Conservation (phyloP, 1,140 invertebrate species). For the Venturia canescens region DNA sequence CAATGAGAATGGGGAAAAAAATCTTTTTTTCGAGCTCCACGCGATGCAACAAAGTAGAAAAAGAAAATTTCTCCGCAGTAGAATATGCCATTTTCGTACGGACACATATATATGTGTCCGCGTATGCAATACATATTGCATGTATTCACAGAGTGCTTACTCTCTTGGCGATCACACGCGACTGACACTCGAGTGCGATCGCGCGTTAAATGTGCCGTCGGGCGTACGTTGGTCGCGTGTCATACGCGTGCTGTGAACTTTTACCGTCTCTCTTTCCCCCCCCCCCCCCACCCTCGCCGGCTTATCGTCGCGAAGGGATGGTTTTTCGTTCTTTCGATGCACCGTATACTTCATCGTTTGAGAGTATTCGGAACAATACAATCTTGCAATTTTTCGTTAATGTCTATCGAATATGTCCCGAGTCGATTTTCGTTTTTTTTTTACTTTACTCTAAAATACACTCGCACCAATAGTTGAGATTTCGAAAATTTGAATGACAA, state of each 20-base stretch:
- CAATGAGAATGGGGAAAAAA: background rate
- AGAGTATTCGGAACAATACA: too few species aligned
- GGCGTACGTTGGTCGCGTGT: conserved; percentile 72
- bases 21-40: background rate
- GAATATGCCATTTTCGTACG: background rate
- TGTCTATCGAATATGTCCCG: too few species aligned
- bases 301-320: too few species aligned
- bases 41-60: background rate
- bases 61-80: conserved; percentile 2
- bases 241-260: conserved; percentile 68
- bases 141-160: conserved; percentile 30
- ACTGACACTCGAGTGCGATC: conserved; percentile 74
- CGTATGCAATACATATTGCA: conserved; percentile 16
- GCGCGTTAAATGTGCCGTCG: conserved; percentile 75
- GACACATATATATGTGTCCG: background rate
- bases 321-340: too few species aligned
- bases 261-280: conserved; percentile 42
- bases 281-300: background rate
- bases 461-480: too few species aligned
- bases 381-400: too few species aligned
- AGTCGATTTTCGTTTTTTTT: too few species aligned
- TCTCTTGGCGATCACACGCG: conserved; percentile 54
- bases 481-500: too few species aligned
- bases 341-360: too few species aligned
- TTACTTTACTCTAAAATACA: too few species aligned